Conservation (phyloP, 2,888 invertebrate genomes). For the Cryptus viduatorius region DNA sequence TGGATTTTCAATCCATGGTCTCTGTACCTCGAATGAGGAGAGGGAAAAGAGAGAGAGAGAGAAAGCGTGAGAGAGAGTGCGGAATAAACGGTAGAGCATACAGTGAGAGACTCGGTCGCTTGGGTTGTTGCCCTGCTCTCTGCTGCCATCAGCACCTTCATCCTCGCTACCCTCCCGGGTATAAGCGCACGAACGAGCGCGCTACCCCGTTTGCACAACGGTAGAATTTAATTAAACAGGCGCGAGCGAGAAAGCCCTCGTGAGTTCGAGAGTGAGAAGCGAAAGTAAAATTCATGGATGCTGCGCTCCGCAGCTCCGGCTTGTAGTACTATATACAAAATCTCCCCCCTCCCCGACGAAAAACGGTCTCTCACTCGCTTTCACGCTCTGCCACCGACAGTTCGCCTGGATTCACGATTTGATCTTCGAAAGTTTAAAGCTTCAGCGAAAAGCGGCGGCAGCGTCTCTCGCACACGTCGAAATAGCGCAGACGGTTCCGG, state of each 20-base stretch:
- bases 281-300: constrained; percentile 63
- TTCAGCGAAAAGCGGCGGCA: constrained; percentile 5
- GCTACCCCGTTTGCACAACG: constrained; percentile 75
- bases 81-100: constrained; percentile 12
- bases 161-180: constrained; percentile 18
- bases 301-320: constrained; percentile 35
- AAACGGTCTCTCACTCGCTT: constrained; percentile 41
- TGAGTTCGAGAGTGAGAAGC: constrained; percentile 36
- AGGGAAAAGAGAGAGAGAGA: constrained; percentile 25
- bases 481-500: constrained; percentile 39
- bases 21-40: constrained; percentile 62
- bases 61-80: constrained; percentile 21
- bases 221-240: constrained; percentile 84
- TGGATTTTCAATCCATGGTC: constrained; percentile 71
- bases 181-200: constrained; percentile 57
- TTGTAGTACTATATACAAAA: constrained; percentile 22
- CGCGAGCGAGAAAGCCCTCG: constrained; percentile 62
- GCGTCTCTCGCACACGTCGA: constrained; percentile 13
- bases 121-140: constrained; percentile 68
- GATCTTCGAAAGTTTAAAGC: constrained; percentile 78
- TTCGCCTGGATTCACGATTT: constrained; percentile 80
- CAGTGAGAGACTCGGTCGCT: constrained; percentile 52
- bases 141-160: constrained; percentile 21
- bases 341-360: constrained; percentile 9
- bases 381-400: constrained; percentile 71